Percentiles rank a stretch among this genome's conserved stretches.
Evolutionary conservation across 1,140 invertebrate genomes (phyloP).

Genomic region (Wasmannia auropunctata): DNA sequence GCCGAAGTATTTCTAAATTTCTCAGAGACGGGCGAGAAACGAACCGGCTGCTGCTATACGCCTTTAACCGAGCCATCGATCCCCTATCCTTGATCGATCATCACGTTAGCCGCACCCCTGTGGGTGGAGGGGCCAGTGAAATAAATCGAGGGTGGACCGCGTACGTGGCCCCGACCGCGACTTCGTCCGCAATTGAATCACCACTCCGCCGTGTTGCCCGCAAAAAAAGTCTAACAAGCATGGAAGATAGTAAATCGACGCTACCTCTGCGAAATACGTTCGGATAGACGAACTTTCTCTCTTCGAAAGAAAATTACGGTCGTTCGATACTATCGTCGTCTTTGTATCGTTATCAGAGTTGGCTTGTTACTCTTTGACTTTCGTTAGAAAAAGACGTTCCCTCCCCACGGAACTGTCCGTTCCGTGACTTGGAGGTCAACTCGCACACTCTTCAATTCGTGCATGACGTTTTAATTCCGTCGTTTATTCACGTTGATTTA

Average conservation of each 20-base stretch:
- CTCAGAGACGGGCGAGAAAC: background rate
- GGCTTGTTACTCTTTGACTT: constrained; percentile 25
- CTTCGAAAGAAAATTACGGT: constrained; percentile 30
- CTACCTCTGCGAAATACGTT: constrained; percentile 41
- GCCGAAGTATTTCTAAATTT: constrained; percentile 37
- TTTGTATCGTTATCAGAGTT: constrained; percentile 34
- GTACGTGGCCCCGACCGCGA: constrained; percentile 64
- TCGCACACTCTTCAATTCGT: background rate
- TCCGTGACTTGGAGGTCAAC: background rate
- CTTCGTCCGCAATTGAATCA: constrained; percentile 65
- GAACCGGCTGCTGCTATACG: constrained; percentile 27
- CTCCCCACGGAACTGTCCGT: background rate
- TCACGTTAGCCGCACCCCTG: background rate
- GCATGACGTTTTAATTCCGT: background rate
- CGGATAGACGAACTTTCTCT: background rate
- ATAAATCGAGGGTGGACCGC: constrained; percentile 61
- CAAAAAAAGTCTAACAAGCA: constrained; percentile 64
- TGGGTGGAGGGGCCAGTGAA: constrained; percentile 21
- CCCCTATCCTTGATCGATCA: constrained; percentile 54
- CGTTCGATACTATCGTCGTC: background rate
- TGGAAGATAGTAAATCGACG: constrained; percentile 61
- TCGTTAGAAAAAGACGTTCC: background rate
- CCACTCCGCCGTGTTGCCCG: constrained; percentile 17
- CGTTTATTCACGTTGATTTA: background rate
- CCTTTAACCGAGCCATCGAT: constrained; percentile 56